Evolutionary conservation across 2,888 invertebrate genomes (phyloP).

Genomic region (Pardosa pseudoannulata): DNA sequence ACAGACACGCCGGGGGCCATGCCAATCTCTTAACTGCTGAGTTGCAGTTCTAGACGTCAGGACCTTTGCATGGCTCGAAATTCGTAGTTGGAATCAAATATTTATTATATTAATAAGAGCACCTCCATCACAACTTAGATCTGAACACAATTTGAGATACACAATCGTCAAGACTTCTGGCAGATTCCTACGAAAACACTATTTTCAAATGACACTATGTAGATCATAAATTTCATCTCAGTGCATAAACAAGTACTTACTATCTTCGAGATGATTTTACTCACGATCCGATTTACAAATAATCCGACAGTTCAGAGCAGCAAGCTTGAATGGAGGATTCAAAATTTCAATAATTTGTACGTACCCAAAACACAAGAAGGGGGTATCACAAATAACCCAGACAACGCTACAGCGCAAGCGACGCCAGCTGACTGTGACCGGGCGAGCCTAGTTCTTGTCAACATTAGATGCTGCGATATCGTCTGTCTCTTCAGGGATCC

Average conservation of each 20-base stretch:
- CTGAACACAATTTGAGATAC: conserved; percentile 18
- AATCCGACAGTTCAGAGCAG: conserved; percentile 35
- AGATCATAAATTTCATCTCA: conserved; percentile 61
- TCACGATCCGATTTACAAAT: conserved; percentile 17
- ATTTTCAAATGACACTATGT: conserved; percentile 48
- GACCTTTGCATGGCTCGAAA: conserved; percentile 57
- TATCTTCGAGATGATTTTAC: neutral
- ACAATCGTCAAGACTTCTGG: conserved; percentile 27
- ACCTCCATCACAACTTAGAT: conserved; percentile 20
- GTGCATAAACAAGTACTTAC: conserved; percentile 24
- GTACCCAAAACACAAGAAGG: conserved; percentile 9
- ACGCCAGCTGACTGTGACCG: conserved; percentile 71
- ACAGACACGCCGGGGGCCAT: conserved; percentile 68
- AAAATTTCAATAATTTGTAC: neutral
- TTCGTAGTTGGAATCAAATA: neutral
- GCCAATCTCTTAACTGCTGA: conserved; percentile 57
- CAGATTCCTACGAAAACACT: conserved; percentile 50
- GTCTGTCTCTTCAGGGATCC: conserved; percentile 34
- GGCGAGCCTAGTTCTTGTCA: conserved; percentile 72
- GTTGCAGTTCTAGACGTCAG: conserved; percentile 62
- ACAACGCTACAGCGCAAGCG: conserved; percentile 59
- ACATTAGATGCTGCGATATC: conserved; percentile 65
- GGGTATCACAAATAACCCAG: conserved; percentile 42
- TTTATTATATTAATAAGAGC: conserved; percentile 22
- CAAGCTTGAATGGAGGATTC: neutral